These are phyloP conservation scores for Limnephilus lunatus DNA, from an alignment of 2,888 invertebrate genomes.

Conservation along the genomic window DNA sequence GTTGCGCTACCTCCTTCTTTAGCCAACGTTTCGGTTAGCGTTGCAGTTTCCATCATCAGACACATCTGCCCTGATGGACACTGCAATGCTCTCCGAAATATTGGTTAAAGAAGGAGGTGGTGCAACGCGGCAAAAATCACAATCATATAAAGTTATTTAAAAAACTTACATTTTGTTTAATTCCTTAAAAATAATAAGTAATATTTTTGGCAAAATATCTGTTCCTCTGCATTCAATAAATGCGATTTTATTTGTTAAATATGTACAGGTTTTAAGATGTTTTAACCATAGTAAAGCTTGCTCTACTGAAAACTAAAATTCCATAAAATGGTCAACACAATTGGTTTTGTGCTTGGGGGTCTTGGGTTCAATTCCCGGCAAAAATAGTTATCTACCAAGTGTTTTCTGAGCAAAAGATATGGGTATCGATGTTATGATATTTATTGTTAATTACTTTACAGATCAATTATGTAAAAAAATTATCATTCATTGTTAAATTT, in stretches of 20 bases:
- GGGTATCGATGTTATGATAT: background rate
- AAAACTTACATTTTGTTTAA: background rate
- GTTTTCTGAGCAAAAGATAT: background rate
- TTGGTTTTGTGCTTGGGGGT: background rate
- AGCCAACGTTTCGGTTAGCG: no score
- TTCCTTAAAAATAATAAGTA: background rate
- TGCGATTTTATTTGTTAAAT: background rate
- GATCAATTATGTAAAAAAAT: background rate
- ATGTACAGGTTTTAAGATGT: background rate
- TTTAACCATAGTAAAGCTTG: background rate
- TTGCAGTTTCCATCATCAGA: no score
- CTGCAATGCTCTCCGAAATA: no score
- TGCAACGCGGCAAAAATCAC: no score
- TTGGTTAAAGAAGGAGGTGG: no score
- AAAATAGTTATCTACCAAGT: background rate
- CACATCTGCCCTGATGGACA: no score
- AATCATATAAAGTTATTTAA: background rate
- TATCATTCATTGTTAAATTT: background rate
- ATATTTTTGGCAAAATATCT: no score
- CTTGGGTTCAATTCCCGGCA: background rate
- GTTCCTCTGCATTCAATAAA: no score
- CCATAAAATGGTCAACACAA: background rate
- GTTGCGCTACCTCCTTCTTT: no score
- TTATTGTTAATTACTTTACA: background rate
- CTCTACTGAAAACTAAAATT: background rate